Evolutionary conservation across 2,797 vertebrate genomes (phyloP), one percentile per base, ranked within the genome.

Genomic region (Clarias platycephalus): DNA sequence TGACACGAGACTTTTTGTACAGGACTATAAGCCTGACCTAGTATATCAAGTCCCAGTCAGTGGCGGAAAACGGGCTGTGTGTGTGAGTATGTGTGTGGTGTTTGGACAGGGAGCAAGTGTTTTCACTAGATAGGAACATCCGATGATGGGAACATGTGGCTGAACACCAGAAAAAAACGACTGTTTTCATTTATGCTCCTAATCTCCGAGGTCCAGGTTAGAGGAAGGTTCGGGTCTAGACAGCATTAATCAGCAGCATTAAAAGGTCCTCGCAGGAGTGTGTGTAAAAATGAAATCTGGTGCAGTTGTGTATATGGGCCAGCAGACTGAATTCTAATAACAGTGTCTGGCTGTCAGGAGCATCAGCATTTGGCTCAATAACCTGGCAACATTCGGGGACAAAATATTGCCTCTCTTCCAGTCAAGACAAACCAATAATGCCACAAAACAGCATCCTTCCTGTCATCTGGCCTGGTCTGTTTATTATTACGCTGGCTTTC

Each of bases 31-130:
- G 72, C 88, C 88, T 87, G 87, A 88, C 90, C 85, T 88, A 78
- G 88, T 60, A 87, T 81, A 12, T 57, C 72, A 76, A 34, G 28
- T 58, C 28, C 8, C 28, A 63, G 89, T 94, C 90, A 0, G 93
- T 94, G 68, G 55, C 76, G 87, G 87, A 90, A 92, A 92, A 85
- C 89, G 82, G 90, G 89, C 31, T 62, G 24, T 34, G 72, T 75
- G n/a, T 75, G 49, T 55, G 72, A 22, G 74, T 31, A 18, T 22
- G 71, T 18, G 44, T 44, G 37, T 31, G 49, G 70, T 15, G 24
- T n/a, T 12, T 72, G 44, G 28, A 55, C 24, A 13, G 26, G 28
- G 4, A 58, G 16, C 18, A 31, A 78, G 57, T 77, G 20, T 16
- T 13, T 57, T 37, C 22, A 77, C 75, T 58, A 53, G 68, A 70